phyloP scores from a whole-genome alignment of 2,113 vertebrate genomes.

The Neotoma lepida region DNA sequence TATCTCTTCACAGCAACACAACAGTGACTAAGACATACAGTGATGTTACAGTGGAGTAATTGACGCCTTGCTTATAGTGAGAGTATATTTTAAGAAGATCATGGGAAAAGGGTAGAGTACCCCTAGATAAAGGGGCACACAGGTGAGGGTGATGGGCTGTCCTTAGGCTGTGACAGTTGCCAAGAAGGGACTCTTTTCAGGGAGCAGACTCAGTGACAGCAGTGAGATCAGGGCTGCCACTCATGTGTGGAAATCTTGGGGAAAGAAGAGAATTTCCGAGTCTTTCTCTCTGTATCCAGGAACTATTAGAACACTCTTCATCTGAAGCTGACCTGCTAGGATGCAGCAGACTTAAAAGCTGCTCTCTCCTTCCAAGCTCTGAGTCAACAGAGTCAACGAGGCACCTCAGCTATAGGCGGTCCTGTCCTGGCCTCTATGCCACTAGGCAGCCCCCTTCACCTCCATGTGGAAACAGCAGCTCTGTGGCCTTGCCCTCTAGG shows the following conservation, averaged over 20 bases:
- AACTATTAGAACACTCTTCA: rapidly evolving
- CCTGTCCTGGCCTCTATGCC: background rate
- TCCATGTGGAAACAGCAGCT: background rate
- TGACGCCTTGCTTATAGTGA: background rate
- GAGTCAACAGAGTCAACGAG: background rate
- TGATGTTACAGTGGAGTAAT: rapidly evolving
- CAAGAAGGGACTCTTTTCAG: rapidly evolving
- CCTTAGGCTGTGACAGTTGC: background rate
- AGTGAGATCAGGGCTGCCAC: background rate
- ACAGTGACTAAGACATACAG: background rate
- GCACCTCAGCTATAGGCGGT: background rate
- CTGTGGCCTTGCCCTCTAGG: background rate
- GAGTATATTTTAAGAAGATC: background rate
- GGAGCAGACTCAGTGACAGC: background rate
- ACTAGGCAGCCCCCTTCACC: rapidly evolving
- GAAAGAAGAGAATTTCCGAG: background rate
- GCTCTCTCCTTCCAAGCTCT: background rate
- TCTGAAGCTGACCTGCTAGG: background rate
- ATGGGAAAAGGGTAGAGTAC: too few relatives aligned
- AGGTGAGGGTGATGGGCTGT: background rate
- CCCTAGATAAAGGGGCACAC: rapidly evolving
- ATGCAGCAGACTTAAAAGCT: background rate
- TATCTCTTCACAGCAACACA: background rate
- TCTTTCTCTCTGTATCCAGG: background rate
- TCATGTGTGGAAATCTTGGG: too few relatives aligned